Evolutionary conservation across 2,797 vertebrate species (phyloP), one percentile per base, ranked within the genome.

Genomic region (Urosaurus nigricauda): DNA sequence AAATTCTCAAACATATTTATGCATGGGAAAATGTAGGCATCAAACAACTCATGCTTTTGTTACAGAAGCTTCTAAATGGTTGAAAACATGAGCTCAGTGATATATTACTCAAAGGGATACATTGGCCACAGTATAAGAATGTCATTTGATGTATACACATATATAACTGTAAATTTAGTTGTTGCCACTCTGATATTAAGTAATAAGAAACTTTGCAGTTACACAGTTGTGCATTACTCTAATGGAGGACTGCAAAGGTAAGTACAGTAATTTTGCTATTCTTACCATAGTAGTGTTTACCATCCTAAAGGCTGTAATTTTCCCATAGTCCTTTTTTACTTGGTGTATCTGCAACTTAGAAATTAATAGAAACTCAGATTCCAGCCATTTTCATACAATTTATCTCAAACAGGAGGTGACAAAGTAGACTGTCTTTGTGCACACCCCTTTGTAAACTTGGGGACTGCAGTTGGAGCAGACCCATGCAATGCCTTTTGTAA

Each of bases 201-300:
- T 43, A 89, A 89, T 77, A 89, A 86, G 70, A 68, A 86, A 82
- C 37, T 85, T 85, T 85, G 68, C 75, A 32, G 32, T 85, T 89
- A 82, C 26, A 75, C 47, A 32, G 78, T 77, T 82, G 58, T 77
- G 85, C 60, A 68, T 89, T 89, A 89, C 84, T 89, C 74, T 83
- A 90, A 90, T 83, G 80, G 40, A 21, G 60, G 47, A 60, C 29
- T 87, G 83, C 53, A 71, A 71, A 51, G 85, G 73, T 87, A 90
- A 90, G 78, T 86, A 79, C 43, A 83, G 85, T 86, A 86, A 91
- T 83, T 91, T 91, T 24, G 71, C 58, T 82, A 71, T 85, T 83
- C 51, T 86, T 86, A 77, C n/a, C n/a, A 79, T 81, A 88, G 60
- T 70, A 58, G 29, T 85, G 83, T 86, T 85, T 86, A 85, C 78